A percentile compares a stretch with the other conserved stretches of the same genome.
Conservation (phyloP, 2,888 invertebrate species). For the Apamea sordens region DNA sequence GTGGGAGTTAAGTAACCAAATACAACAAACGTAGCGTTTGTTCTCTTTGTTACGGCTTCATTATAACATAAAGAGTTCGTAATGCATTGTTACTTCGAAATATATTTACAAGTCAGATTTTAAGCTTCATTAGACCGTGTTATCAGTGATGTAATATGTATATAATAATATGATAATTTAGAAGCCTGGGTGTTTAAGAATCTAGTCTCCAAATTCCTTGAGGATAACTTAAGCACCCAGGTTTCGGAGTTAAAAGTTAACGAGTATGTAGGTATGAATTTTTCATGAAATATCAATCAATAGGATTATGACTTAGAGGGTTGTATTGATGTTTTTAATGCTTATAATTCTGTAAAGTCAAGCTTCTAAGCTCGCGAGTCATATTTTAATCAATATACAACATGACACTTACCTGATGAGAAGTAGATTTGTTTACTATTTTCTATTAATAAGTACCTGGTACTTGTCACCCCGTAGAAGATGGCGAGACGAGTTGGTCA, state of each 20-base stretch:
- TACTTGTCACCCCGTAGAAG: too few species aligned
- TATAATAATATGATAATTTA: background rate
- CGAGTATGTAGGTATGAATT: too few species aligned
- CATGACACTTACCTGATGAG: too few species aligned
- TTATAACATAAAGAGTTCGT: conserved; percentile 27
- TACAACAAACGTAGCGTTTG: conserved; percentile 41
- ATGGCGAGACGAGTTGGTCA: too few species aligned
- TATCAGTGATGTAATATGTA: conserved; percentile 6
- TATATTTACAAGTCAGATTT: conserved; percentile 10
- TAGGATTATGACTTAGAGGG: too few species aligned
- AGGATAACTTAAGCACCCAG: background rate
- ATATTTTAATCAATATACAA: too few species aligned
- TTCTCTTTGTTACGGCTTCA: conserved; percentile 34
- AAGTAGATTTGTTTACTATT: too few species aligned
- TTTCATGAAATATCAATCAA: too few species aligned
- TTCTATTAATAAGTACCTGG: too few species aligned
- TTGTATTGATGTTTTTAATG: too few species aligned
- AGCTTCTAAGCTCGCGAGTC: too few species aligned
- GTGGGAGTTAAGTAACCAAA: conserved; percentile 22
- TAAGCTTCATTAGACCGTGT: conserved; percentile 6
- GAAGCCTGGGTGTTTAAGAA: background rate
- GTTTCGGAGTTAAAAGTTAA: background rate
- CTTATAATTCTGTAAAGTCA: too few species aligned
- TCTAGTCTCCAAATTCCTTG: background rate
- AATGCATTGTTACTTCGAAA: conserved; percentile 23